Conservation (phyloP, 1,140 invertebrate genomes). For the Zophobas morio region DNA sequence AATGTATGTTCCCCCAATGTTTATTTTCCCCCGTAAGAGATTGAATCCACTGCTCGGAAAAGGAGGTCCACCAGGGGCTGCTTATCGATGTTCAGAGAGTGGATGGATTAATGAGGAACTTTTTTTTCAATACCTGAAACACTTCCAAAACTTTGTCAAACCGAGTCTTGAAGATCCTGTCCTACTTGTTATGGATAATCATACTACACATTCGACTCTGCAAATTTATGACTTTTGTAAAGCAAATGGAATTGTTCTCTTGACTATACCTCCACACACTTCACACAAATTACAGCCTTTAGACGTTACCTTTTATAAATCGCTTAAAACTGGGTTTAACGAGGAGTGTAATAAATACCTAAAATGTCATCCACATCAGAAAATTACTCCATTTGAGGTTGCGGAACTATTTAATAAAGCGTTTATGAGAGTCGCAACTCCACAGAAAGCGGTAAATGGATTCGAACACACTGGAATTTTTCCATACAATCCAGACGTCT, state of each 20-base stretch:
- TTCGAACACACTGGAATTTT: not conserved
- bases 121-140: conserved; percentile 56
- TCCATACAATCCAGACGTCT: not conserved
- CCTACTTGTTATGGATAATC: conserved; percentile 61
- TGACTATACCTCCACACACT: conserved; percentile 63
- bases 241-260: conserved; percentile 55
- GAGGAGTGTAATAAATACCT: conserved; percentile 48
- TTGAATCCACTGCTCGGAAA: conserved; percentile 50
- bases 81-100: conserved; percentile 53
- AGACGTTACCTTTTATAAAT: conserved; percentile 57
- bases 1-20: conserved; percentile 63
- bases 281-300: conserved; percentile 61
- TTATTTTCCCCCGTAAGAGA: conserved; percentile 39
- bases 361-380: conserved; percentile 22
- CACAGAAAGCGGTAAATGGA: conserved; percentile 35
- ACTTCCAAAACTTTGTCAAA: conserved; percentile 55
- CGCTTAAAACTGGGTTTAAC: conserved; percentile 60
- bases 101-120: conserved; percentile 55
- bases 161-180: conserved; percentile 51
- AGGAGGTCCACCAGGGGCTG: conserved; percentile 53
- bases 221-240: conserved; percentile 48
- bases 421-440: conserved; percentile 42
- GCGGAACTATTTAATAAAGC: conserved; percentile 39
- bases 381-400: conserved; percentile 43
- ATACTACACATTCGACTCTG: conserved; percentile 52